Evolutionary conservation across 2,888 invertebrate genomes (phyloP).

Genomic region (Trisateles emortualis): DNA sequence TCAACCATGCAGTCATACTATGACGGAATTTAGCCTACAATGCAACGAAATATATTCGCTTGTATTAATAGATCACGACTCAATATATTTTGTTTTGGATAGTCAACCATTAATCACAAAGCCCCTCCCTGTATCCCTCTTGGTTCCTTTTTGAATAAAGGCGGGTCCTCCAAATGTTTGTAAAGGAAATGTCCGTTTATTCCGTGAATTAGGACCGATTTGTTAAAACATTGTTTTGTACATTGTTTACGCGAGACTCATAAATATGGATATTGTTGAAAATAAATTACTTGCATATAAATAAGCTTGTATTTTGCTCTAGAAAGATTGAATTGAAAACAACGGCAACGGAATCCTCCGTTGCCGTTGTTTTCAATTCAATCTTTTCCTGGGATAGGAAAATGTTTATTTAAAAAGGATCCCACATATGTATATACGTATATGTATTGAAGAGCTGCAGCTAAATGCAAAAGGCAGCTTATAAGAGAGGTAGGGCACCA

Average conservation of each 20-base stretch:
- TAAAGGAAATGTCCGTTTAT: not conserved
- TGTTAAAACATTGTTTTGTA: not conserved
- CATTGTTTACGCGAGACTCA: not conserved
- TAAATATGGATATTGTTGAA: not conserved
- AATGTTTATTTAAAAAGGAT: too few species aligned
- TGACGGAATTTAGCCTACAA: not conserved
- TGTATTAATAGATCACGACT: not conserved
- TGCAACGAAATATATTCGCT: not conserved
- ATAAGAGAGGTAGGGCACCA: too few species aligned
- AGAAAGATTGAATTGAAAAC: not conserved
- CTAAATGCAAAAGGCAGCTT: too few species aligned
- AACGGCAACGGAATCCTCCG: too few species aligned
- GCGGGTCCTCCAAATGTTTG: not conserved
- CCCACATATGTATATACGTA: too few species aligned
- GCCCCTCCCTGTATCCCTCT: too few species aligned
- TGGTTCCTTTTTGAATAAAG: not conserved
- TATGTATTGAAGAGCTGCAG: too few species aligned
- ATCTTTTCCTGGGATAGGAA: too few species aligned
- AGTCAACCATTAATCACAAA: slow-evolving; percentile 1
- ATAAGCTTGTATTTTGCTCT: not conserved
- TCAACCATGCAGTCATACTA: too few species aligned
- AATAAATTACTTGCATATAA: not conserved
- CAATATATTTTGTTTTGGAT: not conserved
- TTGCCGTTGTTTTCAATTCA: too few species aligned
- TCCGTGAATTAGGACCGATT: not conserved